Evolutionary conservation across 1,140 invertebrate genomes (phyloP).

Genomic region (Dufourea novaeangliae): DNA sequence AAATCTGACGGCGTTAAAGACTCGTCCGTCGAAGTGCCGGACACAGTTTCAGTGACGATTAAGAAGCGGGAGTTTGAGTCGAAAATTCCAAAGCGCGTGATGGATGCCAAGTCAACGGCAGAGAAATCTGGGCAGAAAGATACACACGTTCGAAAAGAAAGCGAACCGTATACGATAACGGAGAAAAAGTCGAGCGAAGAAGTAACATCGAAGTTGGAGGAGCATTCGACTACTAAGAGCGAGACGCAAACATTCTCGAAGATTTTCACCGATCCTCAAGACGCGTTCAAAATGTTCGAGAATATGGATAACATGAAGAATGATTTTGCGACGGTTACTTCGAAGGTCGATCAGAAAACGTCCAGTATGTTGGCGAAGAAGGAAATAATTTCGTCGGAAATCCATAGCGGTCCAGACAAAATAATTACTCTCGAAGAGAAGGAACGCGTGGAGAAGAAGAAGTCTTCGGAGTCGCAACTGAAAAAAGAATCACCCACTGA

Average conservation of each 20-base stretch:
- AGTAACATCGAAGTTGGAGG: conserved; percentile 67
- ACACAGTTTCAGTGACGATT: conserved; percentile 1
- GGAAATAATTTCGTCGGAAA: conserved; percentile 72
- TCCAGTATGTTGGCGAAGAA: conserved; percentile 70
- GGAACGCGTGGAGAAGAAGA: conserved; percentile 69
- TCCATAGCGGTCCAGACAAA: conserved; percentile 68
- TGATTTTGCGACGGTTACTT: conserved; percentile 65
- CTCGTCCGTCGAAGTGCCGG: neutral
- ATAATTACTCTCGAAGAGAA: conserved; percentile 73
- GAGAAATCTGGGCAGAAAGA: conserved; percentile 58
- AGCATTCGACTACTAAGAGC: conserved; percentile 66
- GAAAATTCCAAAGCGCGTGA: conserved; percentile 72
- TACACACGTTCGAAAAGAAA: conserved; percentile 39
- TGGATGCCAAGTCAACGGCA: conserved; percentile 9
- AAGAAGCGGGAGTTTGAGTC: conserved; percentile 74
- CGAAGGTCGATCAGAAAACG: conserved; percentile 72
- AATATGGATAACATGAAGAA: conserved; percentile 49
- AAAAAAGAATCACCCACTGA: conserved; percentile 71
- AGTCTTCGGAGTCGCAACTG: conserved; percentile 65
- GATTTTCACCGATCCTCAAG: conserved; percentile 63
- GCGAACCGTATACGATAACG: conserved; percentile 59
- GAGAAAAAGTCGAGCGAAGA: conserved; percentile 73
- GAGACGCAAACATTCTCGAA: conserved; percentile 67
- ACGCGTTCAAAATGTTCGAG: conserved; percentile 68
- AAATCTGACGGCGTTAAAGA: conserved; percentile 21